phyloP scores from a whole-genome alignment of 2,113 vertebrate genomes.

The Cepphus grylle region DNA sequence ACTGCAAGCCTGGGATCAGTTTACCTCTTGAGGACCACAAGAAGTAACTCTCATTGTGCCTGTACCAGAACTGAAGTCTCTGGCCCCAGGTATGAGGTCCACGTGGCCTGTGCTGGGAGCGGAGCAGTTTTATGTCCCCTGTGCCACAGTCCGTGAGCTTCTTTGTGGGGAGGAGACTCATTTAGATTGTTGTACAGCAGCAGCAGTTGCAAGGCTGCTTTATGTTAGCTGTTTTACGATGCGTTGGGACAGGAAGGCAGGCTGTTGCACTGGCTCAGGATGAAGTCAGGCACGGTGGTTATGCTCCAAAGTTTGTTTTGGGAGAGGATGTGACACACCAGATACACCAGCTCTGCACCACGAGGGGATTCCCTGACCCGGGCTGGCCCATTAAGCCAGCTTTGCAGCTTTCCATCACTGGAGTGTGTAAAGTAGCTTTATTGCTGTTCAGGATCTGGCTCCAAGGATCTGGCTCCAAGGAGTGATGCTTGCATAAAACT shows the following conservation, averaged over 20 bases:
- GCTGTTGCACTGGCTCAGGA: neutral
- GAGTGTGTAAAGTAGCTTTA: constrained; percentile 1
- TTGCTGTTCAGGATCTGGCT: neutral
- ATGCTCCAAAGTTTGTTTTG: neutral
- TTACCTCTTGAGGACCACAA: neutral
- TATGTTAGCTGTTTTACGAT: neutral
- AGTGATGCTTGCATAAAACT: neutral
- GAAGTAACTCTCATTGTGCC: neutral
- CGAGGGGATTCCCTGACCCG: constrained; percentile 30
- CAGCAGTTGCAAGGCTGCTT: neutral
- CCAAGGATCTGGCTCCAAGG: neutral
- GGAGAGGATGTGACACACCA: neutral
- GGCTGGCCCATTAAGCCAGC: constrained; percentile 1
- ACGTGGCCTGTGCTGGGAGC: neutral
- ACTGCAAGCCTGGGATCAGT: neutral
- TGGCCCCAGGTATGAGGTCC: neutral
- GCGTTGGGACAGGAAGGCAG: neutral
- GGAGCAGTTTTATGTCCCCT: neutral
- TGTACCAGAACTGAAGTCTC: neutral
- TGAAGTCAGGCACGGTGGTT: neutral
- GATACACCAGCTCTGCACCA: neutral
- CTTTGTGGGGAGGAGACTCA: neutral
- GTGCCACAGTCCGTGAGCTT: rapidly evolving
- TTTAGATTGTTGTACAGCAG: neutral
- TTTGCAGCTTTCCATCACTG: neutral